phyloP scores from a whole-genome alignment of 2,888 invertebrate genomes.

The Incurvaria masculella region DNA sequence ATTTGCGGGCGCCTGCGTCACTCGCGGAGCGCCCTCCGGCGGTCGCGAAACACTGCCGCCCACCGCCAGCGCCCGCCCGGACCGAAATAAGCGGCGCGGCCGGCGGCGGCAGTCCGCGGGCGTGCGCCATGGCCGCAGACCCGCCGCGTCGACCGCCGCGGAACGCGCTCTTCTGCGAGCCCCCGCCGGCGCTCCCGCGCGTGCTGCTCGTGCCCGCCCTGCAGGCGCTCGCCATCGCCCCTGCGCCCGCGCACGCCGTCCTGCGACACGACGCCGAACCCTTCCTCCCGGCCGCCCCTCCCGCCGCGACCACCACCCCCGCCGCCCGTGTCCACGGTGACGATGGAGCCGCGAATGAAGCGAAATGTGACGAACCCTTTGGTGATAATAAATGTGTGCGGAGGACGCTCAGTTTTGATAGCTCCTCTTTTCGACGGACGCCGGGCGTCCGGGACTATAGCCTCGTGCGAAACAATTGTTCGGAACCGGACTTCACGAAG shows the following conservation, averaged over 20 bases:
- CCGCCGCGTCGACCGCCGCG: constrained; percentile 48
- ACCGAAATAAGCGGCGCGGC: constrained; percentile 36
- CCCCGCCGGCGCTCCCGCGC: constrained; percentile 47
- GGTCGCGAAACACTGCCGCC: constrained; percentile 51
- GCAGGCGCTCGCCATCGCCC: constrained; percentile 22
- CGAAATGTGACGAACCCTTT: neutral
- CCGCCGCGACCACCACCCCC: constrained; percentile 26
- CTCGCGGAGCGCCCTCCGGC: constrained; percentile 50
- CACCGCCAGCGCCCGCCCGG: constrained; percentile 46
- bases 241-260: neutral
- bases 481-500: constrained; percentile 48
- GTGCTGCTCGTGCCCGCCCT: constrained; percentile 51
- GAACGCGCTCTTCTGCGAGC: constrained; percentile 49
- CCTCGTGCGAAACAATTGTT: constrained; percentile 29
- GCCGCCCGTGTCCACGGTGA: constrained; percentile 16
- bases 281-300: constrained; percentile 19
- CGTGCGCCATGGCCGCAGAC: constrained; percentile 46
- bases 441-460: constrained; percentile 9
- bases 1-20: constrained; percentile 56
- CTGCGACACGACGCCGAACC: constrained; percentile 23
- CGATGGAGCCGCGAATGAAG: neutral
- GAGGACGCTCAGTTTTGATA: constrained; percentile 47
- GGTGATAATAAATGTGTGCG: constrained; percentile 26
- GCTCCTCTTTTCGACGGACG: constrained; percentile 23
- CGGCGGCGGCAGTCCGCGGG: constrained; percentile 28